These are phyloP conservation scores for Drosophila paracracens DNA, from an alignment of 2,888 invertebrate species.

Conservation along the genomic window DNA sequence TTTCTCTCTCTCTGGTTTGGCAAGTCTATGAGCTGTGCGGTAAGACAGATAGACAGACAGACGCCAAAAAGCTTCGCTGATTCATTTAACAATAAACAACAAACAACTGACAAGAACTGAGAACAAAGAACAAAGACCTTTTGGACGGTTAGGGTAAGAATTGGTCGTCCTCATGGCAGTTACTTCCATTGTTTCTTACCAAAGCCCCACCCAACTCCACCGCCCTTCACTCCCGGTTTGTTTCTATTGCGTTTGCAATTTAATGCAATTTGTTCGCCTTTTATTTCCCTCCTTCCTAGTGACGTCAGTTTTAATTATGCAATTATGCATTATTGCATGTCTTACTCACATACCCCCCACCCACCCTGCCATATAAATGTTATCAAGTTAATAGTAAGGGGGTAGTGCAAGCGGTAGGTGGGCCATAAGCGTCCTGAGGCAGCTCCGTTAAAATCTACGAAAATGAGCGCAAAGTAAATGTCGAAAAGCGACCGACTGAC, in stretches of 20 bases:
- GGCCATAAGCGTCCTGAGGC: constrained; percentile 21
- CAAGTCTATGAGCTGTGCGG: background rate
- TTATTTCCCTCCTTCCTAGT: background rate
- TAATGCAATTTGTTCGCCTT: background rate
- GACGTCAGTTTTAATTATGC: constrained; percentile 32
- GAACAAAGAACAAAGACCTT: constrained; percentile 9
- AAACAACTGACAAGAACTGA: constrained; percentile 1
- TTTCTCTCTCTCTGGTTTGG: background rate
- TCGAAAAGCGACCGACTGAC: constrained; percentile 25
- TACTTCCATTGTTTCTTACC: background rate
- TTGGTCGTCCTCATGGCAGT: background rate
- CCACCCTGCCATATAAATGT: background rate
- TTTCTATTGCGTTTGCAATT: background rate
- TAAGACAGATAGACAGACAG: background rate
- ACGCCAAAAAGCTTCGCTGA: constrained; percentile 6
- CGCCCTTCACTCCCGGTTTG: background rate
- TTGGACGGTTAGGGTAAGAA: background rate
- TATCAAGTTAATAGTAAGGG: background rate
- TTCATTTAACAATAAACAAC: constrained; percentile 6
- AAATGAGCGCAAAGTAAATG: constrained; percentile 58
- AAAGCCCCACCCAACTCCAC: background rate
- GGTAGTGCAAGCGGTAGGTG: background rate
- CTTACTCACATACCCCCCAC: background rate
- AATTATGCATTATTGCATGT: constrained; percentile 10
- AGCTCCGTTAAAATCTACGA: constrained; percentile 46